Evolutionary conservation across 2,113 vertebrate genomes (phyloP).

Genomic region (Connochaetes taurinus): DNA sequence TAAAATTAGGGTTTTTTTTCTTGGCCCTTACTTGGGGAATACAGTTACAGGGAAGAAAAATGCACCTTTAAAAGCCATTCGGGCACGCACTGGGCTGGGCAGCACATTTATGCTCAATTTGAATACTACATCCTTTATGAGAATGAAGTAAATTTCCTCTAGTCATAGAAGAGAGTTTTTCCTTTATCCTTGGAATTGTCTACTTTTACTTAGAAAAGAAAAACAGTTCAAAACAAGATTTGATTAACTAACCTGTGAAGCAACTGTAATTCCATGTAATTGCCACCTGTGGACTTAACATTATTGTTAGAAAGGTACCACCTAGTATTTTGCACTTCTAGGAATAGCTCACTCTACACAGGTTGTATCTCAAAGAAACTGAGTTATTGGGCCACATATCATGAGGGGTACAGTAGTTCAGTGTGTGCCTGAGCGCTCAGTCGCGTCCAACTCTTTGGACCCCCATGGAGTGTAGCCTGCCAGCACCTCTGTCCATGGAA

Average conservation of each 20-base stretch:
- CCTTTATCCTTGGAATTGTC: neutral
- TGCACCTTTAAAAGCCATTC: neutral
- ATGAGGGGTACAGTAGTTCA: neutral
- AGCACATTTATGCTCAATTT: neutral
- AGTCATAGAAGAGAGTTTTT: neutral
- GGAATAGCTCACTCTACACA: neutral
- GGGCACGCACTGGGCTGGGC: neutral
- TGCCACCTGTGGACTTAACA: neutral
- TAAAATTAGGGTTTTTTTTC: neutral
- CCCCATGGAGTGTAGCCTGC: neutral
- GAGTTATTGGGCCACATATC: neutral
- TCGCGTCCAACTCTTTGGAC: neutral
- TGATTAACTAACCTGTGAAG: neutral
- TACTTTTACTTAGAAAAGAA: neutral
- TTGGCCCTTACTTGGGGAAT: neutral
- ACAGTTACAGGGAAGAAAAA: neutral
- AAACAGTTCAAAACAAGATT: neutral
- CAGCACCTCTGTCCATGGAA: neutral
- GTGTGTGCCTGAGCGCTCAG: neutral
- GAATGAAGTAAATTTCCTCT: neutral
- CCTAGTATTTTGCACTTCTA: neutral
- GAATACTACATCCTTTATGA: neutral
- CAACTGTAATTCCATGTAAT: neutral
- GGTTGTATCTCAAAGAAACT: neutral
- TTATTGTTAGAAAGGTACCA: neutral